phyloP scores from a whole-genome alignment of 2,888 invertebrate genomes.

The Hydrotaea cyrtoneurina region DNA sequence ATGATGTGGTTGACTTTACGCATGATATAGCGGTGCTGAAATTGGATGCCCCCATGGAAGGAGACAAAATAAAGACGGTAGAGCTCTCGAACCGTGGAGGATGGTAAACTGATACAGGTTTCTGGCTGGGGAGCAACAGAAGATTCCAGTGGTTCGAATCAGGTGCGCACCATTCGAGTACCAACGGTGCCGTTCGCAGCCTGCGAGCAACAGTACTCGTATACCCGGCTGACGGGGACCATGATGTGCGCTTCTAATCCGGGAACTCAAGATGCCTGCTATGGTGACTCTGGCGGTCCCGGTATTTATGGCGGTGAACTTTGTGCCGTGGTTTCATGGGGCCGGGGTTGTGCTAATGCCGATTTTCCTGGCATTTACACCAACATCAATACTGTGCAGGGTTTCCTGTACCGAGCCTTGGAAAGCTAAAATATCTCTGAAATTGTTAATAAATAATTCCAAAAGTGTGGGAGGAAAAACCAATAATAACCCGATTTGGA shows the following conservation, averaged over 20 bases:
- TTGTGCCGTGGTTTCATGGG: not conserved
- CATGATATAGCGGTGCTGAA: constrained; percentile 70
- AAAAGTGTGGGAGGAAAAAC: too few relatives aligned
- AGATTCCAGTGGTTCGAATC: constrained; percentile 69
- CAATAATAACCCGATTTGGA: too few relatives aligned
- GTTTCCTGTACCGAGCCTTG: too few relatives aligned
- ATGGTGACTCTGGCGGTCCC: not conserved
- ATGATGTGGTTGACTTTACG: constrained; percentile 69
- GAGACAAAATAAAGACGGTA: constrained; percentile 70
- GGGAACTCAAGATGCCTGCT: constrained; percentile 75
- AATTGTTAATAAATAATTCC: too few relatives aligned
- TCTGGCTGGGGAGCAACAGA: constrained; percentile 77
- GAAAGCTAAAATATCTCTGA: too few relatives aligned
- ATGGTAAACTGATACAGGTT: constrained; percentile 71
- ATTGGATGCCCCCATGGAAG: constrained; percentile 62
- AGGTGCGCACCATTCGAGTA: constrained; percentile 73
- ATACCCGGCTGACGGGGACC: constrained; percentile 71
- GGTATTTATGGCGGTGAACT: not conserved
- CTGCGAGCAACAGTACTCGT: constrained; percentile 70
- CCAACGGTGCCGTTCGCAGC: constrained; percentile 69
- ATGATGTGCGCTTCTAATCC: constrained; percentile 77
- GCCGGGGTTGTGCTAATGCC: constrained; percentile 44
- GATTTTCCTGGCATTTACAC: constrained; percentile 76
- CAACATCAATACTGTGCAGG: too few relatives aligned
- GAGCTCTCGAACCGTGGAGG: constrained; percentile 63